Conservation (phyloP, 2,888 invertebrate species). For the Odontothrips loti region DNA sequence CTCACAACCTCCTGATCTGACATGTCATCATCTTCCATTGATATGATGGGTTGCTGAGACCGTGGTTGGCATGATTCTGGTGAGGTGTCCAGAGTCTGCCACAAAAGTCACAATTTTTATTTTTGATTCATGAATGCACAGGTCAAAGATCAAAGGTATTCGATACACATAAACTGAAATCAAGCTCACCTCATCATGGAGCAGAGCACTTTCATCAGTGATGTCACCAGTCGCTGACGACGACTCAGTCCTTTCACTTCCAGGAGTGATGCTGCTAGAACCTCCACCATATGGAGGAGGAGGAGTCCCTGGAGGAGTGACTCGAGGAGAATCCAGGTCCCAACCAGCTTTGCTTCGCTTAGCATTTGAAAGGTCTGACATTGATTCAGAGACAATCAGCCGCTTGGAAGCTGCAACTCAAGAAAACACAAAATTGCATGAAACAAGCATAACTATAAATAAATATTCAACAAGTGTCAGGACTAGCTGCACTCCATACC, state of each 20-base stretch:
- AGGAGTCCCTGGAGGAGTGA: constrained; percentile 81
- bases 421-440: constrained; percentile 24
- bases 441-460: constrained; percentile 22
- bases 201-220: constrained; percentile 1
- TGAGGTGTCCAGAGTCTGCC: neutral
- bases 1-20: constrained; percentile 78
- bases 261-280: constrained; percentile 4
- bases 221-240: neutral
- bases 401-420: constrained; percentile 44
- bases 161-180: no score
- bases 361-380: constrained; percentile 52
- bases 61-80: neutral
- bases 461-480: neutral
- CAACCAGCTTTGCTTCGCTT: constrained; percentile 43
- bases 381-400: constrained; percentile 57
- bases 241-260: constrained; percentile 8
- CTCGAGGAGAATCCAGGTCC: constrained; percentile 47
- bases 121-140: neutral
- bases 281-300: constrained; percentile 68
- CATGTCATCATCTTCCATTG: constrained; percentile 93
- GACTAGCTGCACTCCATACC: constrained; percentile 37
- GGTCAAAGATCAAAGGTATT: neutral
- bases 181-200: neutral
- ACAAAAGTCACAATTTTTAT: neutral
- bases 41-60: constrained; percentile 77